Evolutionary conservation across 2,888 invertebrate genomes (phyloP).

Genomic region (Megalurothrips usitatus): DNA sequence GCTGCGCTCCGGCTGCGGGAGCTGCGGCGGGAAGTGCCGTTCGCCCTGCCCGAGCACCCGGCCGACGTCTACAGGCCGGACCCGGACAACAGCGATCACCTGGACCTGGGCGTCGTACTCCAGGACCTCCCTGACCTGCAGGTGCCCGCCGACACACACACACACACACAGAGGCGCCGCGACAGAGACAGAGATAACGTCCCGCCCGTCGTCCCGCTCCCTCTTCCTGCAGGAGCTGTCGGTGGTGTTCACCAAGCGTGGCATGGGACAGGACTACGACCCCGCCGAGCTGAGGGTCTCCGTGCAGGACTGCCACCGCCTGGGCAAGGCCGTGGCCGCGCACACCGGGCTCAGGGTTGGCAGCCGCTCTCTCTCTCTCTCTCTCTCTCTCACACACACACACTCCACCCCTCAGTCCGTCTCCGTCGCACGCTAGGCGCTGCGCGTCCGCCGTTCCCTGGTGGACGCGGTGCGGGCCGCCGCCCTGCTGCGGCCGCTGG

Average conservation of each 20-base stretch:
- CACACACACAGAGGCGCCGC: neutral
- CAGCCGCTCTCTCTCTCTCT: neutral
- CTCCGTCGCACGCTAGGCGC: neutral
- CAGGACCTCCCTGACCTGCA: neutral
- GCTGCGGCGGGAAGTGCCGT: neutral
- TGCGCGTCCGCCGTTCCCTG: neutral
- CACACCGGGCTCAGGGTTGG: neutral
- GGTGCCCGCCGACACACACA: neutral
- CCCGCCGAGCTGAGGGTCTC: neutral
- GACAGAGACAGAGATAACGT: too few relatives aligned
- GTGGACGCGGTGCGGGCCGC: neutral
- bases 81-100: neutral
- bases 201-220: too few relatives aligned
- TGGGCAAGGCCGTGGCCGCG: slow-evolving; percentile 1
- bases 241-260: neutral
- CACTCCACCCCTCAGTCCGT: too few relatives aligned
- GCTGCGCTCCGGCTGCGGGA: neutral
- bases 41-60: neutral
- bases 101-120: neutral
- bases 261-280: neutral
- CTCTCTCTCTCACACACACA: neutral
- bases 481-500: neutral
- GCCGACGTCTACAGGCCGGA: neutral
- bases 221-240: too few relatives aligned
- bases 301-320: neutral